These are phyloP conservation scores for Himalopsyche japonica DNA, from an alignment of 2,888 invertebrate species.

Conservation along the genomic window DNA sequence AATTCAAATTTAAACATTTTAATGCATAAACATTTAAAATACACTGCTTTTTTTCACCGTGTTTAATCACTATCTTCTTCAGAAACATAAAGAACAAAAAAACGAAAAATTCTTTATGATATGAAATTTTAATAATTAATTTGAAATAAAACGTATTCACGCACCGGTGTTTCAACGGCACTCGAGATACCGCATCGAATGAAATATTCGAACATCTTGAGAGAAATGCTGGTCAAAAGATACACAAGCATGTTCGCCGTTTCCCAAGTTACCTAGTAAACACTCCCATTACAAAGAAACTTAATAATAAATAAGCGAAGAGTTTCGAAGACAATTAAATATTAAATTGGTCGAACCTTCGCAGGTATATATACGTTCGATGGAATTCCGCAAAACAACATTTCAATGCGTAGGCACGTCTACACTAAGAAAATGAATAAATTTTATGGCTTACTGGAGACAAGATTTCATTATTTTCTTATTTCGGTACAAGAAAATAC, in stretches of 20 bases:
- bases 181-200: no score
- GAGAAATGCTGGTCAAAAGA: not conserved
- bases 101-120: no score
- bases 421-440: not conserved
- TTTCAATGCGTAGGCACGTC: slow-evolving; percentile 21
- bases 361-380: not conserved
- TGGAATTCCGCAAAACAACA: slow-evolving; percentile 10
- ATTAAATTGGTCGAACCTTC: slow-evolving; percentile 27
- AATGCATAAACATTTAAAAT: no score
- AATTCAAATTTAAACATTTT: no score
- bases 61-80: no score
- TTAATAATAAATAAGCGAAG: slow-evolving; percentile 28
- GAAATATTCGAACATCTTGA: not conserved
- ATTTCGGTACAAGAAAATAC: not conserved
- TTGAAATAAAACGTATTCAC: no score
- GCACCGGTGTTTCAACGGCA: no score
- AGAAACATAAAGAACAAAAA: no score
- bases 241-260: not conserved
- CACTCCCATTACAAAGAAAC: slow-evolving; percentile 6
- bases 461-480: not conserved
- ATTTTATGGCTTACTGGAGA: not conserved
- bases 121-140: no score
- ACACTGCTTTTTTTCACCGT: no score
- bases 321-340: slow-evolving; percentile 27
- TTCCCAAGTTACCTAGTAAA: not conserved